Evolutionary conservation across 35 echinoderm and acorn worm genomes (phyloP), one percentile per base, ranked within the genome.

Genomic region (Hemicentrotus pulcherrimus): DNA sequence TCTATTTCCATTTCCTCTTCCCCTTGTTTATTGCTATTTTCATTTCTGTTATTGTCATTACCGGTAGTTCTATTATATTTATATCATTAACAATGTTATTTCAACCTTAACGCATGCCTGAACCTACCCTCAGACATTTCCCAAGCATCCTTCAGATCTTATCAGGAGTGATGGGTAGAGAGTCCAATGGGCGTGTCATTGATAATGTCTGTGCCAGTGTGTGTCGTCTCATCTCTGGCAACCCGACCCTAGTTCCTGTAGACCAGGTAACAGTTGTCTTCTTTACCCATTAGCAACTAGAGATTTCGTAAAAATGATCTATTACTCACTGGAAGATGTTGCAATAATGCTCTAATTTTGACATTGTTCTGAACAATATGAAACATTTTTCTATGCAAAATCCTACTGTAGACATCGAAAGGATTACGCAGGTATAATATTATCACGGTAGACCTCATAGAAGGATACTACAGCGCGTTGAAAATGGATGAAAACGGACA

Each of bases 141-240:
- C 94, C 97, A 24, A 92, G 48, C 46, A 78, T 99, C 31, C 95
- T 99, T 24, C 97, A 97, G 70, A 94, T 94, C 50, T 46, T 99
- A 41, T 98, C 96, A n/a, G 94, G 65, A 48, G 95, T 98, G 19
- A 95, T 98, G 95, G 95, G 95, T 11, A 94, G 97, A 47, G 95
- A 96, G 70, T 48, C 86, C 71, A 95, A 97, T 47, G 41, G 94
- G 35, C 94, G 95, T 16, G 96, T 97, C 46, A 95, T 99, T 28
- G 98, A 99, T 86, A 99, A 99, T 47, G 95, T 99, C 1, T 99
- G 98, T 96, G 98, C 94, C 32, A 92, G 97, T 24, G 98, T 99
- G 32, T 97, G 97, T 35, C 93, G 98, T 59, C 96, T 99, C 46
- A 97, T 99, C 46, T 87, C 96, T 33, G 96, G 96, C 41, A 99